Base-by-base conservation (phyloP, 1,140 invertebrate genomes). In the Bombus consobrinus region DNA sequence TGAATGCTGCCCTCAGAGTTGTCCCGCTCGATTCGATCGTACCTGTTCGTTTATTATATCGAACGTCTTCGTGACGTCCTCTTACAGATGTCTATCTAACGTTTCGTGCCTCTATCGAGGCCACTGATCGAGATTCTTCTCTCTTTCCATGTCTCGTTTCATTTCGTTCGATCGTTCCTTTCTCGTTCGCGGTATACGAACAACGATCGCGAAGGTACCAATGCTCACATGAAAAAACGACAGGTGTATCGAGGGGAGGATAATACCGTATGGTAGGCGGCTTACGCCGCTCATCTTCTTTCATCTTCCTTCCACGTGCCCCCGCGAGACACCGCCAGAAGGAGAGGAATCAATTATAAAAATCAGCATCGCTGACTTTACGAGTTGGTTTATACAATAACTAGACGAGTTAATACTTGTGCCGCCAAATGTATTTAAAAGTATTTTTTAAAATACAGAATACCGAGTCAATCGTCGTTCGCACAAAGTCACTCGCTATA, bases 1-100 rank as follows among this genome's bases (percentile, higher is more conserved):
- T 93, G 90, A 93, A 93, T 92, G 78, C 91, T 74, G 66, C 77
- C 74, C 83, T 82, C 89, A 81, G 83, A 90, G 83, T 81, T 90
- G 89, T 90, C 89, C 83, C 81, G n/a, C 83, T 81, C 87, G 86
- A 89, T 89, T 87, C 81, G 85, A 87, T 90, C 79, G 69, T 15
- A 64, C 80, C 32, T 41, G 79, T 77, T 75, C 66, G 86, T 80
- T 90, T 88, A 88, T 90, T 90, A 83, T 89, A 85, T 88, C 82
- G 68, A 88, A 76, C 82, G 83, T 85, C 53, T 64, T 41, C 83
- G 28, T 47, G 72, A 34, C 32, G 3, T 25, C 22, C 66, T 47
- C 72, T 87, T 57, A 66, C 59, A 89, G 88, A 89, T 89, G 88
- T 89, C 88, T 89, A 86, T 90, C 86, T 87, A 80, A 68, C 81